A percentile compares a stretch with the other conserved stretches of the same genome.
Evolutionary conservation across 2,888 invertebrate species (phyloP).

Genomic region (Smittia aterrima): DNA sequence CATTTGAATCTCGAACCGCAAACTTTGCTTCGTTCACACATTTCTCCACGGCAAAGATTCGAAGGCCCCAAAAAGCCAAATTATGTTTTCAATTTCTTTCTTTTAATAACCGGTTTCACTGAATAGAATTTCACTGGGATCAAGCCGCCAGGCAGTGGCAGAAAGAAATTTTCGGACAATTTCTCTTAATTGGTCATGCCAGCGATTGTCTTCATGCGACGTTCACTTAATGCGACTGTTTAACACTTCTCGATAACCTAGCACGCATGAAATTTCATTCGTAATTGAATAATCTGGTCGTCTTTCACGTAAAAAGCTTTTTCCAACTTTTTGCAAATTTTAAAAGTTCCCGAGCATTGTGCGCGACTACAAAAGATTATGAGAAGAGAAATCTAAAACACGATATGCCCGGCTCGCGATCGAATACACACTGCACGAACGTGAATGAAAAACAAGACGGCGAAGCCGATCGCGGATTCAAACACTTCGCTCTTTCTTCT

Average conservation of each 20-base stretch:
- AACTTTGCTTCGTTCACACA: neutral
- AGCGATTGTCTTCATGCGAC: neutral
- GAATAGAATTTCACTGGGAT: conserved; percentile 7
- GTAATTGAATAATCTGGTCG: too few species aligned
- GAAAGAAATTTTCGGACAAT: neutral
- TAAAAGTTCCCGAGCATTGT: neutral
- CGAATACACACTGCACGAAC: neutral
- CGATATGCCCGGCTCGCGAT: conserved; percentile 8
- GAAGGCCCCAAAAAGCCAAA: neutral
- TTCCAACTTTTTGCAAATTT: too few species aligned
- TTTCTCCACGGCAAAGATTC: too few species aligned
- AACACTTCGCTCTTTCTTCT: conserved; percentile 22
- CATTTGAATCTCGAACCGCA: neutral
- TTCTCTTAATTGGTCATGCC: neutral
- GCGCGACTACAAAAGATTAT: neutral
- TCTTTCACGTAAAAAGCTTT: too few species aligned
- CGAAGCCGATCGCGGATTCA: neutral
- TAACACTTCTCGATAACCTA: too few species aligned
- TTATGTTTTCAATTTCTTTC: conserved; percentile 14
- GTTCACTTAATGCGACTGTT: too few species aligned
- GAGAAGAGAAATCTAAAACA: conserved; percentile 12
- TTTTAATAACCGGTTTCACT: neutral
- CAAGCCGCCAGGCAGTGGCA: neutral
- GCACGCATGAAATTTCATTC: too few species aligned
- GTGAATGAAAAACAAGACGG: conserved; percentile 1